Base-by-base conservation (phyloP, 2,797 vertebrate genomes). In the Amblyraja radiata region DNA sequence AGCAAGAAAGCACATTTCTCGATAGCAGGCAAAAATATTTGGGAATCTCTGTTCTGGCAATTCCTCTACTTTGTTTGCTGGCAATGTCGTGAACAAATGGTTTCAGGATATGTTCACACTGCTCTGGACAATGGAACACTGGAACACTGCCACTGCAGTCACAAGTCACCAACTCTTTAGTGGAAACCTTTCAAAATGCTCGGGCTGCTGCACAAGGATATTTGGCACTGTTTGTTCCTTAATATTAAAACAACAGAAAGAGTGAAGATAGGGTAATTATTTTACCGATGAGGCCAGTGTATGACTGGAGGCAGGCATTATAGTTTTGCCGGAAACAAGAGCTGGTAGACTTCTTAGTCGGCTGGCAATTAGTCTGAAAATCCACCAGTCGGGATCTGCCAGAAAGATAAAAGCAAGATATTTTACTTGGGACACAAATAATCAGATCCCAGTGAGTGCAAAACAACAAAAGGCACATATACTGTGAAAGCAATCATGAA, bases 201-300 rank as follows among this genome's bases (percentile, higher is more conserved):
- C 54, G 39, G 1, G 21, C 21, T 8, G 10, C 80, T 23, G 1
- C 80, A 83, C 25, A 25, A 84, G 13, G 13, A n/a, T 46, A 46
- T 63, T 61, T 13, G 1, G 13, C 11, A 86, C 54, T 16, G 61
- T 61, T 63, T 86, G 23, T 16, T 86, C 28, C 54, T 84, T 58
- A 84, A 10, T n/a, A 3, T 84, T 61, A 63, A 54, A 61, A 16
- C 9, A 23, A 61, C 21, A 83, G 80, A 25, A 54, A 79, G 32
- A 58, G n/a, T 68, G 8, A 54, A 77, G 68, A 32, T 36, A 7
- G 61, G 73, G 7, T 21, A 83, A 9, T 21, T 18, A 14, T 93
- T 96, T 95, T 96, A 99, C 99, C 99, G 80, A 99, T 98, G 95
- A 99, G 97, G 93, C 98, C 98, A 39, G 98, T 96, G 94, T 99